Evolutionary conservation across 1,140 invertebrate species (phyloP).

Genomic region (Berghia stephanieae): DNA sequence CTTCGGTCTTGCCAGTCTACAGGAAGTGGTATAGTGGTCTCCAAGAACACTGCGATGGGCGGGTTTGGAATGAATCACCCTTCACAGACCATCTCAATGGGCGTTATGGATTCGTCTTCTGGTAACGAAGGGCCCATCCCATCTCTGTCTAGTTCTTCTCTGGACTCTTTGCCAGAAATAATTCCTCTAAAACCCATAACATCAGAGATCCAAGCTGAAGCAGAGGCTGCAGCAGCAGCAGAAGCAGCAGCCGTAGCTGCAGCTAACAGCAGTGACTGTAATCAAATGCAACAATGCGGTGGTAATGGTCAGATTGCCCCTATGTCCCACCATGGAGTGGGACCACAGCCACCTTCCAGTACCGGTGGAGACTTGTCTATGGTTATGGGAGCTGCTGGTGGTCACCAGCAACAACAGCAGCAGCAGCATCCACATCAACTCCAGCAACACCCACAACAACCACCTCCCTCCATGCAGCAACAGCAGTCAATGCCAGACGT

Average conservation of each 20-base stretch:
- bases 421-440: constrained; percentile 24
- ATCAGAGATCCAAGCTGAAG: constrained; percentile 20
- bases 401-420: constrained; percentile 4
- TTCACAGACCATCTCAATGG: too few species aligned
- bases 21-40: too few species aligned
- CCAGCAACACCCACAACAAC: constrained; percentile 5
- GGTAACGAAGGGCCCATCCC: too few species aligned
- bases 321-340: too few species aligned
- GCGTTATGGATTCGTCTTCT: too few species aligned
- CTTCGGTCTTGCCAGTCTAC: too few species aligned
- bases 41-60: too few species aligned
- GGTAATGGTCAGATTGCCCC: neutral
- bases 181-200: constrained; percentile 31
- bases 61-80: too few species aligned
- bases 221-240: constrained; percentile 8
- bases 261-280: neutral
- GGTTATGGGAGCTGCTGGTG: too few species aligned
- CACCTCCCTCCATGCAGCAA: constrained; percentile 19
- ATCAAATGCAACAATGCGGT: neutral
- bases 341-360: too few species aligned
- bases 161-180: constrained; percentile 26
- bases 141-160: constrained; percentile 22
- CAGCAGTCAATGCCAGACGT: constrained; percentile 22
- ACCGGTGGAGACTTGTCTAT: too few species aligned
- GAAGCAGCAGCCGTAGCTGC: neutral